Base-by-base conservation (phyloP, 2,888 invertebrate species). In the Morpho helenor region DNA sequence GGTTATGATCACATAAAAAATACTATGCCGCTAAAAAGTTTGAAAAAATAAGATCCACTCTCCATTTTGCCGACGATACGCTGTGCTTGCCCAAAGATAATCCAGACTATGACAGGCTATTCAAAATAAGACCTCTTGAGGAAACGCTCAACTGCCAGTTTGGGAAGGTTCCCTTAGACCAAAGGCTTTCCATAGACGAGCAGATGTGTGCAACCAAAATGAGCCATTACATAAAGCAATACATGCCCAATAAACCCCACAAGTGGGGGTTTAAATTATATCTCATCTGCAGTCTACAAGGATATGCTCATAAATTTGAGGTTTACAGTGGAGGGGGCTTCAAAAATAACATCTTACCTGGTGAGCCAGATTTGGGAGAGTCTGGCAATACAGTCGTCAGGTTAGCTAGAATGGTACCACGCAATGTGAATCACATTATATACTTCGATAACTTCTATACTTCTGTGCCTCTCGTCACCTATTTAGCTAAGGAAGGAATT, bases 181-280 rank as follows among this genome's bases (percentile, higher is more conserved):
- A 74, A 66, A 64, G 70, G 50, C 66, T 73, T 49, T 70, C 68
- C 53, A 62, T 74, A 52, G 71, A 75, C 56, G 70, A 73, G 56
- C 71, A 75, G 61, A 73, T 75, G 72, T 75, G 72, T 65, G 66
- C 72, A 40, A 72, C 69, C 43, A 75, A 73, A 69, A 64, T 70
- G 62, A 61, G 65, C 60, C 70, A 73, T 62, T 69, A 63, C 61
- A 67, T 75, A 56, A 73, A 74, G 52, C 71, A 72, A 64, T 72
- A 73, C 56, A 48, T 71, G 45, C 69, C 69, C 44, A 73, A 73
- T 51, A 76, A 73, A 64, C 71, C 72, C 59, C 70, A 73, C 63
- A 72, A 72, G 55, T 73, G 72, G 71, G 71, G 73, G 52, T 73
- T 70, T 66, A 73, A 73, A 66, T 56, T 72, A 56, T 72, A 65